Evolutionary conservation across 2,113 vertebrate genomes (phyloP).

Genomic region (Cynoglossus semilaevis): DNA sequence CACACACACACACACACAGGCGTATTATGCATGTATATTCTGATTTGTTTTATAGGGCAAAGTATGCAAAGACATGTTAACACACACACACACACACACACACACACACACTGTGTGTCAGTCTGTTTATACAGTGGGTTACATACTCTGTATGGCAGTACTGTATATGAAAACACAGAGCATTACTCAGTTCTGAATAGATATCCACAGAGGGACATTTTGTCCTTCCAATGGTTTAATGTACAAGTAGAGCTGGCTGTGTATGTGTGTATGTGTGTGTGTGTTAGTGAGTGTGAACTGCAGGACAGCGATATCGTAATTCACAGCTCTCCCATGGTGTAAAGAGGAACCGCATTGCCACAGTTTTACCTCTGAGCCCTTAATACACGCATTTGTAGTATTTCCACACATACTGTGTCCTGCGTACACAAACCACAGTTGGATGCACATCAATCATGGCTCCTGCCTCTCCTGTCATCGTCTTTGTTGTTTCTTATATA

Average conservation of each 20-base stretch:
- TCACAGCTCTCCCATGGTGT: conserved; percentile 36
- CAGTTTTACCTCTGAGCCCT: conserved; percentile 29
- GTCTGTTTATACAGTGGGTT: not conserved
- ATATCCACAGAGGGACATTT: conserved; percentile 23
- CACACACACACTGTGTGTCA: not conserved
- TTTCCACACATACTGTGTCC: conserved; percentile 11
- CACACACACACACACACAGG: not conserved
- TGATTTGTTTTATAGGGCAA: no score
- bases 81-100: conserved; percentile 8
- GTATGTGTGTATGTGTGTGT: conserved; percentile 17
- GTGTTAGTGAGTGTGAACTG: conserved; percentile 30
- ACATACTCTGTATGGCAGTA: conserved; percentile 9
- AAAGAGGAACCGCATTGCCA: conserved; percentile 35
- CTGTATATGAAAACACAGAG: conserved; percentile 12
- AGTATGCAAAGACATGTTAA: no score
- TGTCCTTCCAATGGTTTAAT: conserved; percentile 47
- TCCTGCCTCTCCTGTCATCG: conserved; percentile 51
- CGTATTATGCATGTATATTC: no score
- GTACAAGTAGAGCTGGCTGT: conserved; percentile 12
- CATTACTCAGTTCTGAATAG: conserved; percentile 25
- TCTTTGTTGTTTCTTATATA: conserved; percentile 50
- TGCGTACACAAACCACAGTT: conserved; percentile 21
- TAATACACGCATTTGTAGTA: conserved; percentile 11
- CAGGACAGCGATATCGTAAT: conserved; percentile 39
- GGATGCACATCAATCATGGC: conserved; percentile 62